Conservation (phyloP, 2,797 vertebrate species). For the Tarsius wallacei region DNA sequence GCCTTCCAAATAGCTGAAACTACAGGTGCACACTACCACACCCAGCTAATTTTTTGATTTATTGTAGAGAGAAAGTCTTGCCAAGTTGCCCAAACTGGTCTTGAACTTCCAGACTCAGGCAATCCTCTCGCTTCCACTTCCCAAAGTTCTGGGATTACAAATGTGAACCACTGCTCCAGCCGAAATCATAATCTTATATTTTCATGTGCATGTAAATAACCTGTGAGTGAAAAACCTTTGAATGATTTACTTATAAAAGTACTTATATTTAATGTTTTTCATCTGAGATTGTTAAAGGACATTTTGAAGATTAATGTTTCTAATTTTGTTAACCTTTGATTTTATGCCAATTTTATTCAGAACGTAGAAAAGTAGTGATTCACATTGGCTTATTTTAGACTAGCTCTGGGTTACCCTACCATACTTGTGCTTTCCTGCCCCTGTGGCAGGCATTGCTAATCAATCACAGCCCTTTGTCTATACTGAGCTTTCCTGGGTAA, state of each 20-base stretch:
- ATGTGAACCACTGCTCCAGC: no score
- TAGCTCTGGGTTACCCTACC: not conserved
- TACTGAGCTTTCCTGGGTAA: not conserved
- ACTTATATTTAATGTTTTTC: conserved; percentile 27
- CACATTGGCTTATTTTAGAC: not conserved
- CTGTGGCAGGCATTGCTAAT: conserved; percentile 35
- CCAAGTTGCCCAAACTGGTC: no score
- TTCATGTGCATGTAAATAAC: conserved; percentile 65
- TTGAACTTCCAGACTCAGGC: no score
- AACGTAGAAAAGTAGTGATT: conserved; percentile 39
- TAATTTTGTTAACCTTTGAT: conserved; percentile 56
- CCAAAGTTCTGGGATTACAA: no score
- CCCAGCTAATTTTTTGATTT: no score
- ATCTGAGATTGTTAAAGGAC: conserved; percentile 22
- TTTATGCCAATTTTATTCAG: conserved; percentile 47
- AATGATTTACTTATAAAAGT: conserved; percentile 70
- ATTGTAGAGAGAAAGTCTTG: no score
- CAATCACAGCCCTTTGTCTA: not conserved
- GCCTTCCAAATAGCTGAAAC: no score
- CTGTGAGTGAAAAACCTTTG: conserved; percentile 28
- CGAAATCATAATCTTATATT: conserved; percentile 4
- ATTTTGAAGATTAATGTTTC: conserved; percentile 67
- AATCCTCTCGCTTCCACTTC: no score
- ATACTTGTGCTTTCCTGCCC: not conserved
- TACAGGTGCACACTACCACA: no score